Conservation (phyloP, 2,113 vertebrate genomes). For the Cebidichthys violaceus region DNA sequence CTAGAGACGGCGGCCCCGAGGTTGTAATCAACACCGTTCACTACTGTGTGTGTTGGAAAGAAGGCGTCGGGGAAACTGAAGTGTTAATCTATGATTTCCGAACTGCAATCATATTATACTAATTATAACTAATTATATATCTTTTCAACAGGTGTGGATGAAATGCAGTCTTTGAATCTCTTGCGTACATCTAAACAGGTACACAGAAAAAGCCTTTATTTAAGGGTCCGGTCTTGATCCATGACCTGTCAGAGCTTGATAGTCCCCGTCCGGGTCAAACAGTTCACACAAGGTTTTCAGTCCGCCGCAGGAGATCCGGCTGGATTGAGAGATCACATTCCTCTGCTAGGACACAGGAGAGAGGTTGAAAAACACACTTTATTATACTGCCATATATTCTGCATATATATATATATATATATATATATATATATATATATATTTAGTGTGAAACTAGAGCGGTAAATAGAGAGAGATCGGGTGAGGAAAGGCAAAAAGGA, state of each 20-base stretch:
- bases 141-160: neutral
- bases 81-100: neutral
- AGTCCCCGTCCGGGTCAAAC: slow-evolving; percentile 44
- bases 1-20: neutral
- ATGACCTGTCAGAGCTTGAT: slow-evolving; percentile 15
- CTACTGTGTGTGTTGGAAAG: neutral
- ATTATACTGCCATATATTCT: neutral
- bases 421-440: no score
- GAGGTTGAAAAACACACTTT: slow-evolving; percentile 6
- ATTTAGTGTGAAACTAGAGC: neutral
- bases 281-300: slow-evolving; percentile 50
- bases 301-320: slow-evolving; percentile 59
- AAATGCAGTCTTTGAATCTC: neutral
- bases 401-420: no score
- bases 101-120: no score
- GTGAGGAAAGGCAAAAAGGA: neutral
- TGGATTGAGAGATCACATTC: slow-evolving; percentile 66
- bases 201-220: neutral
- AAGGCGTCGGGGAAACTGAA: neutral
- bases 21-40: slow-evolving; percentile 23
- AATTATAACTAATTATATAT: neutral
- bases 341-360: slow-evolving; percentile 29
- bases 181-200: neutral
- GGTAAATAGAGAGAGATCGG: neutral
- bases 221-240: neutral